Evolutionary conservation across 2,113 vertebrate genomes (phyloP).

Genomic region (Tricholaema leucomelas): DNA sequence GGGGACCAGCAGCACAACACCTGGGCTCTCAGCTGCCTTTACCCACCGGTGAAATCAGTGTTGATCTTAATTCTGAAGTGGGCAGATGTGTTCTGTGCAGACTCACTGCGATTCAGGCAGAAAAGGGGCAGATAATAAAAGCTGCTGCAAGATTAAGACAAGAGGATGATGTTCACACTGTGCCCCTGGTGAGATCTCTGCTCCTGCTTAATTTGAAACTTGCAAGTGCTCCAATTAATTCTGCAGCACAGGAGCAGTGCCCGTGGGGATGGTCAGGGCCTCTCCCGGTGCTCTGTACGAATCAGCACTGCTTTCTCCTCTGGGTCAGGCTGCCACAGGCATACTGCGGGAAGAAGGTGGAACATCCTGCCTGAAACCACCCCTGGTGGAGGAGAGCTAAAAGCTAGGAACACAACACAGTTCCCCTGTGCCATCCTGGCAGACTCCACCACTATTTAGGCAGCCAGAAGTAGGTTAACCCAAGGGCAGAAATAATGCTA

Average conservation of each 20-base stretch:
- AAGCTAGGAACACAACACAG: not conserved
- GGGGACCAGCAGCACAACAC: not conserved
- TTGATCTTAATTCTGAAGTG: not conserved
- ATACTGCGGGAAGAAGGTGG: not conserved
- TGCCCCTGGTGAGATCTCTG: not conserved
- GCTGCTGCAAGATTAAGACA: not conserved
- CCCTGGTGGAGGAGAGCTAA: not conserved
- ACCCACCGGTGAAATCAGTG: not conserved
- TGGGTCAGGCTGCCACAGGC: not conserved
- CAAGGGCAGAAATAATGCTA: not conserved
- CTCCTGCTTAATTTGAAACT: not conserved
- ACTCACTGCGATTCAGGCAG: not conserved
- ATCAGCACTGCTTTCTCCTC: not conserved
- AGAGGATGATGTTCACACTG: not conserved
- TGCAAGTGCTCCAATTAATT: not conserved
- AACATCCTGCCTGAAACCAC: not conserved
- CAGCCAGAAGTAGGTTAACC: not conserved
- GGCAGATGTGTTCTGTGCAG: not conserved
- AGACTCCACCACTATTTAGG: not conserved
- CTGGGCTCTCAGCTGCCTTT: not conserved
- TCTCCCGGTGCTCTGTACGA: not conserved
- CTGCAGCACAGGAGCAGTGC: not conserved
- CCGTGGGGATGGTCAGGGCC: not conserved
- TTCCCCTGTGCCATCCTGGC: not conserved
- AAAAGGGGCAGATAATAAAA: not conserved